Base-by-base conservation (phyloP, 1,140 invertebrate genomes). In the Danaus plexippus region DNA sequence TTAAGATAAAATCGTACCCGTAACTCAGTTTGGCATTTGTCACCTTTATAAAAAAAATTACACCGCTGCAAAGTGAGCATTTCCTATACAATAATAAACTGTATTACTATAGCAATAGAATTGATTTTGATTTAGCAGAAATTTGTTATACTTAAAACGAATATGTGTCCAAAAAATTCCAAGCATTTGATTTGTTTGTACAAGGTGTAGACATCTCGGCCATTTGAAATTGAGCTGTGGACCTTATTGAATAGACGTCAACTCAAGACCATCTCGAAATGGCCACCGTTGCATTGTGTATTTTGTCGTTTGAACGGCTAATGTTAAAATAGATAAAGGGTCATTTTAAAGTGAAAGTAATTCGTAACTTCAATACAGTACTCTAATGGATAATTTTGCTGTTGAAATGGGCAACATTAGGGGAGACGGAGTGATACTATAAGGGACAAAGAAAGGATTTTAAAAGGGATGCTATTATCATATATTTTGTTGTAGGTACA, bases 321-420 rank as follows among this genome's bases (percentile, higher is more conserved):
- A 75, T 71, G 72, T 73, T 67, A 73, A 69, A 69, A 72, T 60
- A 71, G 76, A 75, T 77, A 77, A 70, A 76, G 58, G 53, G 65
- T 65, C 63, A 67, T 66, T 69, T 70, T 66, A 48, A 65, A 71
- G 63, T 65, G 60, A 69, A 68, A 70, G 67, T 69, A 69, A 69
- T 66, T 64, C 61, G 61, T 64, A 66, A 56, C 57, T 61, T 56
- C 47, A 40, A 57, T 44, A 65, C 50, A 59, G 53, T 59, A 50
- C 42, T 46, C 54, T 58, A 68, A 68, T 62, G 63, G 60, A 61
- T 60, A 65, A 46, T 63, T 58, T 59, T 57, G 43, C 58, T 61
- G 61, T 64, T 32, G 22, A 32, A 32, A 32, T 32, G 22, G 22
- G 22, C 22, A 32, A 8, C 22, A 2, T 32, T 32, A 32, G 22